Percentiles rank a stretch among this genome's conserved stretches.
phyloP scores from a whole-genome alignment of 2,113 vertebrate species.

The Cephalopterus ornatus region DNA sequence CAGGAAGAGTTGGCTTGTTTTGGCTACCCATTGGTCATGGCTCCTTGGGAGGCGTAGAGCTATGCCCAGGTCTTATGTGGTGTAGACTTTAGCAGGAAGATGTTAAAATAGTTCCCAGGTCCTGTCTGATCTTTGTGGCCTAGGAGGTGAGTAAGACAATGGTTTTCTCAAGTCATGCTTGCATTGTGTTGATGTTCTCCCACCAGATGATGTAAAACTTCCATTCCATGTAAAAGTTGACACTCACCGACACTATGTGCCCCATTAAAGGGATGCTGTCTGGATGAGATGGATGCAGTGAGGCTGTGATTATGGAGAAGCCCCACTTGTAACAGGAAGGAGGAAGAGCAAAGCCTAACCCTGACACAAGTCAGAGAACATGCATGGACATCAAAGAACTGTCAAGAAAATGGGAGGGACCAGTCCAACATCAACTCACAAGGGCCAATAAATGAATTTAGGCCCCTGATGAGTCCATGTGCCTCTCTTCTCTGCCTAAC shows the following conservation, averaged over 20 bases:
- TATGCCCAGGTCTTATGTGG: not conserved
- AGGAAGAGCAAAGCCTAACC: not conserved
- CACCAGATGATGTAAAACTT: not conserved
- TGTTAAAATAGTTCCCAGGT: not conserved
- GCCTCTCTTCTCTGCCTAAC: not conserved
- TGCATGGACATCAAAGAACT: not conserved
- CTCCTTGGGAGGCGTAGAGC: not conserved
- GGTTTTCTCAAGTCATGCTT: not conserved
- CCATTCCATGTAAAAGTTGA: not conserved
- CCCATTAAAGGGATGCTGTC: not conserved
- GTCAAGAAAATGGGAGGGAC: not conserved
- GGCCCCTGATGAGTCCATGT: not conserved
- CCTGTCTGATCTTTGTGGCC: not conserved
- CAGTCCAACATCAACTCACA: not conserved
- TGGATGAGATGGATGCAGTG: not conserved
- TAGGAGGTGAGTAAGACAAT: not conserved
- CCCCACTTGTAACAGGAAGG: not conserved
- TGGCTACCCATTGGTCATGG: not conserved
- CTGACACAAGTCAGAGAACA: not conserved
- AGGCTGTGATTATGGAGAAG: not conserved
- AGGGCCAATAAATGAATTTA: not conserved
- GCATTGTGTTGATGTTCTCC: not conserved
- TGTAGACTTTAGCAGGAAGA: not conserved
- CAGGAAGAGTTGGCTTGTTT: not conserved
- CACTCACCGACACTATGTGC: not conserved